A percentile compares a stretch with the other conserved stretches of the same genome.
Evolutionary conservation across 2,113 vertebrate species (phyloP).

Genomic region (Pollachius pollachius): DNA sequence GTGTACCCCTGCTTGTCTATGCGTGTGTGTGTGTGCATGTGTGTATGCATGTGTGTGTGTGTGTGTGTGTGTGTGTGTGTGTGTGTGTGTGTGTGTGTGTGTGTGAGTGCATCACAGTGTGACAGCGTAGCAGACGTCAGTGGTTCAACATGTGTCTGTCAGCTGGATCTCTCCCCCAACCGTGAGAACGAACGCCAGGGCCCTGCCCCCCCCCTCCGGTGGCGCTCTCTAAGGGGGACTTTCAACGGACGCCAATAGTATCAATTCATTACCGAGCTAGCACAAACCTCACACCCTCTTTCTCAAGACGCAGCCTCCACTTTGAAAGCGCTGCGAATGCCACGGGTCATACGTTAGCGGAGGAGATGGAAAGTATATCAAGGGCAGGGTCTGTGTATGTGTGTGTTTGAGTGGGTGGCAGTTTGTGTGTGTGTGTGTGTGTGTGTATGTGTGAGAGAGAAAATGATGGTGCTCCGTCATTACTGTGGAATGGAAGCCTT

Average conservation of each 20-base stretch:
- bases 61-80: background rate
- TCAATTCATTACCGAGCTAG: constrained; percentile 38
- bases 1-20: background rate
- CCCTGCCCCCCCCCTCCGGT: no score
- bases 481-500: constrained; percentile 34
- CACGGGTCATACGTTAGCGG: constrained; percentile 12
- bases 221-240: no score
- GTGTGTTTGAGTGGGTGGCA: no score
- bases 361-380: background rate
- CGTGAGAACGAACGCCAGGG: constrained; percentile 5
- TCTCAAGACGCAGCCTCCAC: constrained; percentile 7
- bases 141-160: constrained; percentile 50
- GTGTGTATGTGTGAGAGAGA: no score
- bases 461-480: constrained; percentile 32
- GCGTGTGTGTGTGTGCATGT: background rate
- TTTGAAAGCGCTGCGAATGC: constrained; percentile 31
- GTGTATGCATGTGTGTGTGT: background rate
- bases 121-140: constrained; percentile 9
- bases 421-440: no score
- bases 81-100: background rate
- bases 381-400: background rate
- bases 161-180: constrained; percentile 36
- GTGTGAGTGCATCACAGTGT: no score
- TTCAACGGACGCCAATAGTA: constrained; percentile 7
- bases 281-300: constrained; percentile 20